Base-by-base conservation (phyloP, 1,140 invertebrate species). In the Phocides pigmalion region DNA sequence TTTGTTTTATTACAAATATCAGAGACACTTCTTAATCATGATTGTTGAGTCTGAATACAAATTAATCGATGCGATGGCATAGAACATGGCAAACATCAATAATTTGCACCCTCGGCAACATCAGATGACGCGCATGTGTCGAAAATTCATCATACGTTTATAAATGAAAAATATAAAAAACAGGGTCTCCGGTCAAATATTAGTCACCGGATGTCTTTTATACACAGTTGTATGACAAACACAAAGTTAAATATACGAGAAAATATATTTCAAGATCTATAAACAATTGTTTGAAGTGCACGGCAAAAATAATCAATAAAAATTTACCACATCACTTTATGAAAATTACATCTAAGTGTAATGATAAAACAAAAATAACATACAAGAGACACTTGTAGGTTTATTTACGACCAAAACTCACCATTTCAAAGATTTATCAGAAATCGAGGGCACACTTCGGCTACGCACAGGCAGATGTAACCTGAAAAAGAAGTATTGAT, bases 71-170 rank as follows among this genome's bases (percentile, higher is more conserved):
- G 71, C 77, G 73, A 19, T 37, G 44, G 17, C 85, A 84, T 92
- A 92, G 81, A 91, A 92, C 89, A 92, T 80, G 84, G 69, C 64
- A 76, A 67, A 69, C 19, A 67, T 49, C 70, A 78, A 66, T 47
- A 65, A 70, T 67, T 68, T 72, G 72, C 22, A 69, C 79, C 81
- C 69, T 74, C 69, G 50, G 62, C 78, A 81, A 79, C 81, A 78
- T 94, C 93, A 94, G 92, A 94, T 94, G 93, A 93, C 93, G 93
- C 93, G 93, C 93, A 94, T 94, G 93, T 94, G 93, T 92, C 93
- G 70, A 73, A 82, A 76, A 90, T 87, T 94, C 93, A 93, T 94
- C 93, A 92, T 85, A 66, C 9, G 9, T 32, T 28, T 32, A 32
- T 32, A 2, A 32, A n/a, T n/a, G n/a, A 8, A 32, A 32, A 11